phyloP scores from a whole-genome alignment of 2,113 vertebrate genomes.

The Falco punctatus region DNA sequence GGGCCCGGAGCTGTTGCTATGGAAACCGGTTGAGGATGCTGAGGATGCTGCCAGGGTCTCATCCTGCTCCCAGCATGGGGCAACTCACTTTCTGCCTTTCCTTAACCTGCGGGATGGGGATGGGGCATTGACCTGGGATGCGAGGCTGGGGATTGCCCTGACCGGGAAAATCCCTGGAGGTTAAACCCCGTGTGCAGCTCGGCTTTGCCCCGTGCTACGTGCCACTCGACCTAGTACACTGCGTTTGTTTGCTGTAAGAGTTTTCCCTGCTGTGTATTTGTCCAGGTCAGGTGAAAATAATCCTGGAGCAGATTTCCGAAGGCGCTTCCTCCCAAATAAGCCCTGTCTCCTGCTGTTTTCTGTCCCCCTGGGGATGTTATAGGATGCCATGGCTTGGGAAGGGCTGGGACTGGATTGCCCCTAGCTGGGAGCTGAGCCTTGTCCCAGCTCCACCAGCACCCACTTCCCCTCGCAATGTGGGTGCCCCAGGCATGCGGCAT shows the following conservation, averaged over 20 bases:
- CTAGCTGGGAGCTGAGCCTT: neutral
- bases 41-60: neutral
- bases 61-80: neutral
- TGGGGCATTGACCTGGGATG: neutral
- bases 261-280: accelerated
- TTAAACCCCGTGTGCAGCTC: neutral
- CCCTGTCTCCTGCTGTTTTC: neutral
- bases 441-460: neutral
- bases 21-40: conserved; percentile 10
- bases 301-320: neutral
- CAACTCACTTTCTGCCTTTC: neutral
- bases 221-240: accelerated
- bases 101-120: accelerated
- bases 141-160: neutral
- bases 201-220: neutral
- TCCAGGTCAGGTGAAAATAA: neutral
- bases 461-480: accelerated
- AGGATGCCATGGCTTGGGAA: neutral
- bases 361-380: accelerated
- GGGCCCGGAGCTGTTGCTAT: neutral
- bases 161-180: accelerated
- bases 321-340: neutral
- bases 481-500: accelerated
- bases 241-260: accelerated
- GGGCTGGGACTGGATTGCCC: neutral